Conservation (phyloP, 2,888 invertebrate species). For the Salticus scenicus region DNA sequence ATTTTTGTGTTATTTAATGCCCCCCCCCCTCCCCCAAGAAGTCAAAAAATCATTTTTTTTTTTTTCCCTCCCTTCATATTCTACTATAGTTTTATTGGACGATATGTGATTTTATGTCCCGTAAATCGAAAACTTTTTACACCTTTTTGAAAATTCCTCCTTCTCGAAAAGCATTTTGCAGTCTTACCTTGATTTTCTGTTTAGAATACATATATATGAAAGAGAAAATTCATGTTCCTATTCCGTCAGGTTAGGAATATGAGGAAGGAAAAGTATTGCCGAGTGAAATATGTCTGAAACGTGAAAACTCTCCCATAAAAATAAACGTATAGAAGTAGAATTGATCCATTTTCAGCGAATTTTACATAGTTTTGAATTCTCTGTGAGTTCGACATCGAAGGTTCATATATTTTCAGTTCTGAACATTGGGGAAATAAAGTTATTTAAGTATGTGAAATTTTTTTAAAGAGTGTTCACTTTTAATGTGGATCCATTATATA, state of each 20-base stretch:
- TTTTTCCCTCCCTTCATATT: neutral
- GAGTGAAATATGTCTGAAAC: neutral
- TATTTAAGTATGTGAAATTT: too few species aligned
- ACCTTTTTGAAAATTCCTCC: neutral
- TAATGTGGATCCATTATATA: too few species aligned
- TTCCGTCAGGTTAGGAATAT: neutral
- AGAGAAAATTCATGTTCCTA: conserved; percentile 54
- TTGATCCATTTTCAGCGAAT: too few species aligned
- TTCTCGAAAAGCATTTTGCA: conserved; percentile 38
- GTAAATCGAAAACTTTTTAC: conserved; percentile 51
- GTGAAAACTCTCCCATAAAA: neutral
- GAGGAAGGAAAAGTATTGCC: neutral
- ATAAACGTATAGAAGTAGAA: too few species aligned
- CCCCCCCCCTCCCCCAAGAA: too few species aligned
- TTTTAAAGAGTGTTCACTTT: too few species aligned
- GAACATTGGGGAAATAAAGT: too few species aligned
- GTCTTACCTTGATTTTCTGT: conserved; percentile 55
- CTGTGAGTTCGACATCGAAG: too few species aligned
- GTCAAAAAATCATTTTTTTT: too few species aligned
- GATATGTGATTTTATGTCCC: conserved; percentile 46
- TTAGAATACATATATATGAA: neutral
- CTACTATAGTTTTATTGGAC: neutral
- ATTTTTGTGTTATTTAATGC: too few species aligned
- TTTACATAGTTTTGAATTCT: too few species aligned
- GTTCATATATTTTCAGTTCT: too few species aligned